These are phyloP conservation scores for Melitaea cinxia DNA, from an alignment of 1,140 invertebrate species.

Conservation along the genomic window DNA sequence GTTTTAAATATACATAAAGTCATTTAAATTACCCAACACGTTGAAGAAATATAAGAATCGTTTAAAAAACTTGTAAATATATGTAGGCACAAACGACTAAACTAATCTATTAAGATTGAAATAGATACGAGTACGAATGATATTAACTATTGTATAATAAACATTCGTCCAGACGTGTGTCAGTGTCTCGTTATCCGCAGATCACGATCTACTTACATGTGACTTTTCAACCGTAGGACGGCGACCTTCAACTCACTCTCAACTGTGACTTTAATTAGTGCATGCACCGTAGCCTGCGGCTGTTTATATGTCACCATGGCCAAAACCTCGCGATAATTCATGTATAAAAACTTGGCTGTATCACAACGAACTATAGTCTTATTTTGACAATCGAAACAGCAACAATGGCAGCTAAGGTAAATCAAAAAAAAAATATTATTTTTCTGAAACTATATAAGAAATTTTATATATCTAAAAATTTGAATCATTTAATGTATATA, in stretches of 20 bases:
- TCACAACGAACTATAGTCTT: constrained; percentile 43
- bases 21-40: too few species aligned
- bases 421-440: neutral
- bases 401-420: constrained; percentile 57
- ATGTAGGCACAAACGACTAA: too few species aligned
- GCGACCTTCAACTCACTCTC: constrained; percentile 51
- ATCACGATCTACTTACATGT: constrained; percentile 27
- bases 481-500: too few species aligned
- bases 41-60: too few species aligned
- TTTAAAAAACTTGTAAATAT: too few species aligned
- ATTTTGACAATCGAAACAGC: constrained; percentile 37
- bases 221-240: constrained; percentile 14
- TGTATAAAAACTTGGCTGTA: constrained; percentile 52
- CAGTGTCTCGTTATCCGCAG: constrained; percentile 4
- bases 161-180: neutral
- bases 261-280: constrained; percentile 45
- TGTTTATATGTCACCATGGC: constrained; percentile 38
- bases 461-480: too few species aligned
- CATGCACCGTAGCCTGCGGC: constrained; percentile 35
- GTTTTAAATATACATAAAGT: too few species aligned
- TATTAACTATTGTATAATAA: too few species aligned
- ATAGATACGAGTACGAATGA: too few species aligned
- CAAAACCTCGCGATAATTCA: constrained; percentile 36
- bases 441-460: too few species aligned
- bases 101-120: too few species aligned